These are phyloP conservation scores for Ammodytes dubius DNA, from an alignment of 2,113 vertebrate species.

Conservation along the genomic window DNA sequence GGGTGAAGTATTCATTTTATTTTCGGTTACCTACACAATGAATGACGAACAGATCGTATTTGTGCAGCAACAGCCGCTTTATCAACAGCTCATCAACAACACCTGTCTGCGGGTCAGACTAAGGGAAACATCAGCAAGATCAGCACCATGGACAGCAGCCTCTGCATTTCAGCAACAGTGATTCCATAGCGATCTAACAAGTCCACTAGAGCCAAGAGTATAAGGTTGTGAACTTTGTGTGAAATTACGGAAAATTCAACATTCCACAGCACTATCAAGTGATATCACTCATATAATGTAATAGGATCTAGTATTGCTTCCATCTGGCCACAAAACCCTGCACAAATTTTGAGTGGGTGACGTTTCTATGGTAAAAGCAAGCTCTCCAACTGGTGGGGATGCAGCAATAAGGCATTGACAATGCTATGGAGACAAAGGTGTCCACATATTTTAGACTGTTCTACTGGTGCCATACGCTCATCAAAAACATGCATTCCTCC, in stretches of 20 bases:
- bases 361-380: slow-evolving; percentile 77
- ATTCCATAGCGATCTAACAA: background rate
- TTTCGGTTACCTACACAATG: slow-evolving; percentile 6
- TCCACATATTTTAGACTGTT: background rate
- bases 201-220: background rate
- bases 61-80: slow-evolving; percentile 11
- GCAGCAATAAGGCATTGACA: slow-evolving; percentile 20
- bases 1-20: slow-evolving; percentile 15
- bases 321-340: slow-evolving; percentile 53
- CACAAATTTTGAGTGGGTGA: slow-evolving; percentile 79
- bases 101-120: slow-evolving; percentile 18
- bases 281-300: slow-evolving; percentile 2
- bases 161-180: slow-evolving; percentile 16
- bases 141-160: slow-evolving; percentile 70
- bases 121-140: slow-evolving; percentile 26
- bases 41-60: slow-evolving; percentile 17
- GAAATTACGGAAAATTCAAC: background rate
- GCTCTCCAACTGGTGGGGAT: slow-evolving; percentile 56
- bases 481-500: slow-evolving; percentile 11
- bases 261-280: background rate
- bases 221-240: slow-evolving; percentile 2
- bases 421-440: slow-evolving; percentile 23
- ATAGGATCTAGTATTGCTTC: slow-evolving; percentile 11
- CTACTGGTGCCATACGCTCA: background rate
- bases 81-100: slow-evolving; percentile 29